A percentile compares a stretch with the other conserved stretches of the same genome.
These are phyloP conservation scores for Drosophila dives DNA, from an alignment of 2,888 invertebrate species.

Conservation along the genomic window DNA sequence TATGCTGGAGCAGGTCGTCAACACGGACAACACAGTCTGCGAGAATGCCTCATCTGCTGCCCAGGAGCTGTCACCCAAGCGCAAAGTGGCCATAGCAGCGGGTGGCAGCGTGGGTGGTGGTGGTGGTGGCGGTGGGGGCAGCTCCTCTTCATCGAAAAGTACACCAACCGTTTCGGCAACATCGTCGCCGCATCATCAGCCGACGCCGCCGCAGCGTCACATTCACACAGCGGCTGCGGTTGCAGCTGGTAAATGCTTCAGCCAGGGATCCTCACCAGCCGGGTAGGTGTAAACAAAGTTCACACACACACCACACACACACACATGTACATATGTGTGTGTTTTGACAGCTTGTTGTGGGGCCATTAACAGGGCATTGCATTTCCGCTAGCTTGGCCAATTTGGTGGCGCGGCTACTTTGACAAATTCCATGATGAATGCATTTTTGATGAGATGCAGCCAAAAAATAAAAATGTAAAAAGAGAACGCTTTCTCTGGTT, in stretches of 20 bases:
- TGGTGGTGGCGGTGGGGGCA: conserved; percentile 52
- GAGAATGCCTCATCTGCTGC: conserved; percentile 61
- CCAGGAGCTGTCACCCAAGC: conserved; percentile 73
- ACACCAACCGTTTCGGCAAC: conserved; percentile 78
- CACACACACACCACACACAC: conserved; percentile 4
- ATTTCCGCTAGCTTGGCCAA: conserved; percentile 32
- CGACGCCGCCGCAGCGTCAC: conserved; percentile 76
- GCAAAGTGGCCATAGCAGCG: conserved; percentile 59
- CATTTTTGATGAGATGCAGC: conserved; percentile 58
- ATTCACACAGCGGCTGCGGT: conserved; percentile 58
- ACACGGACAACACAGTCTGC: conserved; percentile 86
- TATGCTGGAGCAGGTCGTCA: conserved; percentile 91
- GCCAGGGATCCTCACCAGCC: conserved; percentile 84
- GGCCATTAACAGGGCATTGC: conserved; percentile 48
- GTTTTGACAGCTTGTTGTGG: conserved; percentile 14
- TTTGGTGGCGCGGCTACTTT: conserved; percentile 20
- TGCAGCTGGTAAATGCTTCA: conserved; percentile 75
- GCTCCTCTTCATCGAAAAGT: conserved; percentile 66
- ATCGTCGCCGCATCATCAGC: conserved; percentile 82
- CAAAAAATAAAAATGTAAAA: conserved; percentile 3
- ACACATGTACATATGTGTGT: background rate
- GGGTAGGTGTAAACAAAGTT: conserved; percentile 75
- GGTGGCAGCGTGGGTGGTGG: conserved; percentile 32
- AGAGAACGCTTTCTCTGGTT: conserved; percentile 5
- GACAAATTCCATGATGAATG: conserved; percentile 62